phyloP scores from a whole-genome alignment of 1,140 invertebrate genomes.

The Papilio dardanus region DNA sequence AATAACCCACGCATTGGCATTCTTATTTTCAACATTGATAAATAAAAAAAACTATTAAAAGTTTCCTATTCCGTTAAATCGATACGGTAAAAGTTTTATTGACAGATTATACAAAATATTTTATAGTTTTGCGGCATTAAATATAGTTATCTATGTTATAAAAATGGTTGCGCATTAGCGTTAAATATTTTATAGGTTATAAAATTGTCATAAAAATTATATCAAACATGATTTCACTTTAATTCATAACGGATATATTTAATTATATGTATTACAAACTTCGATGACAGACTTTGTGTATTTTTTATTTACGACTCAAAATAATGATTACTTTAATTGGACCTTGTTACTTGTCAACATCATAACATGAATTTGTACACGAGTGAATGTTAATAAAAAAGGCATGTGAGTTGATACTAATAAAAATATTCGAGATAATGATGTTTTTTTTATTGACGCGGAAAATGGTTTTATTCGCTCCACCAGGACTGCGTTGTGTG shows the following conservation, averaged over 20 bases:
- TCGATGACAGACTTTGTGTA: slow-evolving; percentile 29
- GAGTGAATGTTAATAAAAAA: too few species aligned
- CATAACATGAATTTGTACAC: neutral
- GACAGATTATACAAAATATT: slow-evolving; percentile 28
- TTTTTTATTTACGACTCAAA: slow-evolving; percentile 22
- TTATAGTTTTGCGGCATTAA: slow-evolving; percentile 24
- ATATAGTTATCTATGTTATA: slow-evolving; percentile 29
- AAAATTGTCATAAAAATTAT: slow-evolving; percentile 33
- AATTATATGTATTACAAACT: slow-evolving; percentile 28
- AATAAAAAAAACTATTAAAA: slow-evolving; percentile 29
- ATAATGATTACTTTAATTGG: slow-evolving; percentile 15
- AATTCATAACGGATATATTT: slow-evolving; percentile 2
- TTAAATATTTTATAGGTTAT: slow-evolving; percentile 31
- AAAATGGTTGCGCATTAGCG: slow-evolving; percentile 35
- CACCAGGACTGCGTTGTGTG: too few species aligned
- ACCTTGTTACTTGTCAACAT: slow-evolving; percentile 4
- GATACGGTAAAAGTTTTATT: slow-evolving; percentile 22
- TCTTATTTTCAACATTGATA: too few species aligned
- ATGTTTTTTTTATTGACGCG: too few species aligned
- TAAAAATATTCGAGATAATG: too few species aligned
- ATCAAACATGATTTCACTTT: slow-evolving; percentile 31
- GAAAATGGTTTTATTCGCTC: too few species aligned
- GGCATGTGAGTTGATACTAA: too few species aligned
- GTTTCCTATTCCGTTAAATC: slow-evolving; percentile 5
- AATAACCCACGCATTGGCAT: neutral